A percentile compares a stretch with the other conserved stretches of the same genome.
These are phyloP conservation scores for Actias luna DNA, from an alignment of 2,888 invertebrate genomes.

Conservation along the genomic window DNA sequence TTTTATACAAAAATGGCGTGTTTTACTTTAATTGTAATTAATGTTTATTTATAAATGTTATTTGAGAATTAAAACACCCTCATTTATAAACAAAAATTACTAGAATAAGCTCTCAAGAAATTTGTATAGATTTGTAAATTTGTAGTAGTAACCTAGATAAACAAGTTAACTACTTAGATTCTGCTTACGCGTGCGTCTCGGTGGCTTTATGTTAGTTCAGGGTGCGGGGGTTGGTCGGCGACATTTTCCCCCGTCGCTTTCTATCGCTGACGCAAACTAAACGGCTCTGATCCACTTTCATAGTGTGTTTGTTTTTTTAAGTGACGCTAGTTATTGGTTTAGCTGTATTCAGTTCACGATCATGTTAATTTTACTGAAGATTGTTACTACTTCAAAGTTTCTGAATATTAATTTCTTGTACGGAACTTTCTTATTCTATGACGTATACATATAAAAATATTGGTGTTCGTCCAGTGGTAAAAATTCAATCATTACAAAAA, in stretches of 20 bases:
- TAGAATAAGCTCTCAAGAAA: too few species aligned
- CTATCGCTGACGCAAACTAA: conserved; percentile 41
- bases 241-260: conserved; percentile 20
- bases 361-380: conserved; percentile 29
- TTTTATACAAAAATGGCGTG: too few species aligned
- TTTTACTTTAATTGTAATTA: too few species aligned
- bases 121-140: too few species aligned
- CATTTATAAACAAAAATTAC: too few species aligned
- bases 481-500: too few species aligned
- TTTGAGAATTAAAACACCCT: too few species aligned
- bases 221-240: conserved; percentile 17
- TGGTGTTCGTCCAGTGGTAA: too few species aligned
- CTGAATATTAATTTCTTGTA: background rate
- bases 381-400: background rate
- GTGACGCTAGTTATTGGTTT: conserved; percentile 30
- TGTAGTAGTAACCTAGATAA: conserved; percentile 28
- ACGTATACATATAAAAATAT: too few species aligned
- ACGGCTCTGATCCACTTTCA: conserved; percentile 34
- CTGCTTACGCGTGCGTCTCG: conserved; percentile 38
- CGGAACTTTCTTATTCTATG: background rate
- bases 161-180: conserved; percentile 31
- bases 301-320: conserved; percentile 44
- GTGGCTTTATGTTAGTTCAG: conserved; percentile 25
- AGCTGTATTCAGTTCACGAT: conserved; percentile 34
- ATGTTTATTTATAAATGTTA: too few species aligned